These are phyloP conservation scores for Cheilosia vulpina DNA, from an alignment of 2,888 invertebrate genomes.

Conservation along the genomic window DNA sequence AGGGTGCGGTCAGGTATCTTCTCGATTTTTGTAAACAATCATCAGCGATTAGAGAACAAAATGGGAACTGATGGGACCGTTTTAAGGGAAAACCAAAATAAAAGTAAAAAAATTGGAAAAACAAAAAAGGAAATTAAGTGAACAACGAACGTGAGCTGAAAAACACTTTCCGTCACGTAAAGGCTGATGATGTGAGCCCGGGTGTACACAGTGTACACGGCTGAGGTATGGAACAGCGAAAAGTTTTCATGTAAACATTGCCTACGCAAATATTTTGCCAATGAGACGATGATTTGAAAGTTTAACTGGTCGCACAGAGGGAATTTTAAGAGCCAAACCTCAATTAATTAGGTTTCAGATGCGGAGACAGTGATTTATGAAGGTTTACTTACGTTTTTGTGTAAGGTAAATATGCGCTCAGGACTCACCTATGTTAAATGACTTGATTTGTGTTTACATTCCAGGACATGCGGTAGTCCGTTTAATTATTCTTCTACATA, in stretches of 20 bases:
- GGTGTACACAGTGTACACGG: not conserved
- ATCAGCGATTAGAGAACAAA: constrained; percentile 58
- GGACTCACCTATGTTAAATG: constrained; percentile 62
- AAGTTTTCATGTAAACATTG: constrained; percentile 70
- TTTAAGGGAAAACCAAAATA: constrained; percentile 9
- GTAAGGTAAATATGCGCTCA: constrained; percentile 13
- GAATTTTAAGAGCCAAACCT: constrained; percentile 69
- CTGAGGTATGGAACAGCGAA: constrained; percentile 8
- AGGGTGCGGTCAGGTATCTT: constrained; percentile 43
- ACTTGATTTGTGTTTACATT: constrained; percentile 70
- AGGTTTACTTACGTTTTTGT: constrained; percentile 41
- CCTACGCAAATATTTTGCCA: constrained; percentile 70
- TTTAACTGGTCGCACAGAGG: constrained; percentile 62
- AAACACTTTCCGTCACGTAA: constrained; percentile 66
- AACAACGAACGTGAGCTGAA: constrained; percentile 65
- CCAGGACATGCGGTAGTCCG: constrained; percentile 45
- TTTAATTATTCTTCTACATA: constrained; percentile 59
- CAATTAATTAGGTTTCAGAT: constrained; percentile 62
- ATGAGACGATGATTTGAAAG: constrained; percentile 67
- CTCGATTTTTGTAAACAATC: constrained; percentile 61
- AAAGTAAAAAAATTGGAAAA: constrained; percentile 3
- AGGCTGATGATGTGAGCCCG: constrained; percentile 27
- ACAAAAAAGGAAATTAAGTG: constrained; percentile 38
- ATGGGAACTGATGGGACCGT: constrained; percentile 27
- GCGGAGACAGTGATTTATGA: constrained; percentile 68